phyloP scores from a whole-genome alignment of 1,140 invertebrate species.

The Drosophila tristis region DNA sequence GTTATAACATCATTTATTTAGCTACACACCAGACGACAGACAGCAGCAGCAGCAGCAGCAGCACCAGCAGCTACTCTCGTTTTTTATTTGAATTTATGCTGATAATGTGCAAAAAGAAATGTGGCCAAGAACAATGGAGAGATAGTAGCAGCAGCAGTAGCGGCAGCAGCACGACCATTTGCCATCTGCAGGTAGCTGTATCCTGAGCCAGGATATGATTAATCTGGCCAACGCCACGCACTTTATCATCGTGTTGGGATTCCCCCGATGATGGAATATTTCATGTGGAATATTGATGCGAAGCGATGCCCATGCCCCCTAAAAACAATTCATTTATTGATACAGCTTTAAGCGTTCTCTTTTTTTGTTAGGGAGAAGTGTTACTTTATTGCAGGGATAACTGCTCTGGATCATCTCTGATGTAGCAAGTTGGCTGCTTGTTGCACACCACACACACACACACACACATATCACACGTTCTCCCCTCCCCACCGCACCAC shows the following conservation, averaged over 20 bases:
- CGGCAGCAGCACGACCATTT: slow-evolving; percentile 34
- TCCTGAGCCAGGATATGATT: slow-evolving; percentile 57
- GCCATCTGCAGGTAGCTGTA: slow-evolving; percentile 32
- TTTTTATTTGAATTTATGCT: slow-evolving; percentile 82
- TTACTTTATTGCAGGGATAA: too few relatives aligned
- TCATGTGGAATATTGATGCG: slow-evolving; percentile 65
- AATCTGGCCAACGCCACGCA: slow-evolving; percentile 72
- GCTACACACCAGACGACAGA: slow-evolving; percentile 54
- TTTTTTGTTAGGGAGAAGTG: too few relatives aligned
- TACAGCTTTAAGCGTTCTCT: slow-evolving; percentile 18
- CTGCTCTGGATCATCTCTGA: too few relatives aligned
- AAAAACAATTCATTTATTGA: slow-evolving; percentile 55
- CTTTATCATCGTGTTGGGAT: slow-evolving; percentile 64
- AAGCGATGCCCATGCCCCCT: slow-evolving; percentile 1
- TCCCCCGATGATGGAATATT: slow-evolving; percentile 60
- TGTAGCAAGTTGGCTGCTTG: slow-evolving; percentile 61
- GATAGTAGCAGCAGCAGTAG: slow-evolving; percentile 1
- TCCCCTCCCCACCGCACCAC: neutral
- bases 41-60: neutral
- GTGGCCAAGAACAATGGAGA: slow-evolving; percentile 50
- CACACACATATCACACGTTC: slow-evolving; percentile 22
- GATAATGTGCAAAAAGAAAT: slow-evolving; percentile 65
- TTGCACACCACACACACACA: slow-evolving; percentile 52
- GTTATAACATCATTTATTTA: slow-evolving; percentile 83
- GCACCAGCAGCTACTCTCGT: slow-evolving; percentile 38